These are phyloP conservation scores for Cavia porcellus DNA, from an alignment of 2,113 vertebrate species.

Conservation along the genomic window DNA sequence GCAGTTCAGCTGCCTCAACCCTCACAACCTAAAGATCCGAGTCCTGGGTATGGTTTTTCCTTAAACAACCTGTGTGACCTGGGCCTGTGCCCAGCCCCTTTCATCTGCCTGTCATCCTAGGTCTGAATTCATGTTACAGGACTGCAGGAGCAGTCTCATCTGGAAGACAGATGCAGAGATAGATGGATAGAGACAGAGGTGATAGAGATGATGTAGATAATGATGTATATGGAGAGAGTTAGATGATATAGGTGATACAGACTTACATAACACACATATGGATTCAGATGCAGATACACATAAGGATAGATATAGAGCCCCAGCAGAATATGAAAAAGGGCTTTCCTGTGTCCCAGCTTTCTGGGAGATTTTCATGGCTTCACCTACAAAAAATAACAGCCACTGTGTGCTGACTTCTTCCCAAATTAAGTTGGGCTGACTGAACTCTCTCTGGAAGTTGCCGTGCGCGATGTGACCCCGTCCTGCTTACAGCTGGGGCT, in stretches of 20 bases:
- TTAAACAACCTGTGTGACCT: neutral
- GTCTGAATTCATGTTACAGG: neutral
- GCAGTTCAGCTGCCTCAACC: neutral
- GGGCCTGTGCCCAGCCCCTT: neutral
- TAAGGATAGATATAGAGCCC: neutral
- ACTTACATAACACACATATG: neutral
- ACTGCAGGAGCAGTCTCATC: neutral
- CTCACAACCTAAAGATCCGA: neutral
- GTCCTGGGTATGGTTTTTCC: neutral
- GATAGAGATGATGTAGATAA: neutral
- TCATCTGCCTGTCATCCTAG: too few species aligned
- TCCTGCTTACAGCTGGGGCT: neutral
- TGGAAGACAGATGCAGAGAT: neutral
- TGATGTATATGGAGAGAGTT: too few species aligned
- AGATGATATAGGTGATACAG: neutral
- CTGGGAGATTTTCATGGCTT: neutral
- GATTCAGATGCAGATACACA: neutral
- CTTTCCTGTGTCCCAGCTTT: neutral
- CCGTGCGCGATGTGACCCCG: fast-evolving
- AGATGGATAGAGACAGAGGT: neutral
- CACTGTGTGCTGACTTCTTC: neutral
- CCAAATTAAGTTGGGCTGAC: neutral
- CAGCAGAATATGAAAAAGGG: neutral
- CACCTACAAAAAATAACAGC: neutral
- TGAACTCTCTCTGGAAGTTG: neutral